Evolutionary conservation across 2,888 invertebrate species (phyloP).

Genomic region (Eupithecia inturbata): DNA sequence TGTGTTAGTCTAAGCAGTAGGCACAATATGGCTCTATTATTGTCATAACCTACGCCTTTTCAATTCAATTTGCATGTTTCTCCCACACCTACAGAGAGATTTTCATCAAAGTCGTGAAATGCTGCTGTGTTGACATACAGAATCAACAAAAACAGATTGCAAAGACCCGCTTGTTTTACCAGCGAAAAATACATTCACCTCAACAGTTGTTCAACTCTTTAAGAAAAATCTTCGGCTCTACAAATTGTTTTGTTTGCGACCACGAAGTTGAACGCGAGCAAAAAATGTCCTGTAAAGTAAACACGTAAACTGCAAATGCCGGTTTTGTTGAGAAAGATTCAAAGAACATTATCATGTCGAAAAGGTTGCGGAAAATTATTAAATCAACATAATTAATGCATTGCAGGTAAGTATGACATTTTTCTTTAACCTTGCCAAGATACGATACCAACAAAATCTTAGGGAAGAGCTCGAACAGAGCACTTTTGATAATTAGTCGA

Average conservation of each 20-base stretch:
- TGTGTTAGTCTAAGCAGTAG: background rate
- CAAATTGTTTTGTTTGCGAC: background rate
- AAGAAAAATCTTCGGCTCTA: background rate
- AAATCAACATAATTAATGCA: background rate
- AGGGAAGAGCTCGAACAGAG: background rate
- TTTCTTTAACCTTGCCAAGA: background rate
- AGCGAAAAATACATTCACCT: background rate
- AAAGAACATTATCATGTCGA: background rate
- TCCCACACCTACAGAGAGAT: slow-evolving; percentile 30
- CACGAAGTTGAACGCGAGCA: background rate
- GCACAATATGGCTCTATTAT: slow-evolving; percentile 23
- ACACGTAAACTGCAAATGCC: background rate
- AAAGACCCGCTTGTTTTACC: slow-evolving; percentile 11
- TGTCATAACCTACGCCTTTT: slow-evolving; percentile 16
- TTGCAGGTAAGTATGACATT: no score
- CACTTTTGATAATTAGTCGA: background rate
- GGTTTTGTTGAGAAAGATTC: background rate
- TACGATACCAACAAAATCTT: no score
- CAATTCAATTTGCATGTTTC: slow-evolving; percentile 24
- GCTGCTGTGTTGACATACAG: slow-evolving; percentile 32
- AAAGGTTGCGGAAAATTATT: background rate
- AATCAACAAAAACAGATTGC: slow-evolving; percentile 28
- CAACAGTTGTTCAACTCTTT: background rate
- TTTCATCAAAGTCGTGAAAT: slow-evolving; percentile 39
- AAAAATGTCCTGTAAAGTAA: background rate